Conservation (phyloP, 2,797 vertebrate genomes). For the Octomys mimax region DNA sequence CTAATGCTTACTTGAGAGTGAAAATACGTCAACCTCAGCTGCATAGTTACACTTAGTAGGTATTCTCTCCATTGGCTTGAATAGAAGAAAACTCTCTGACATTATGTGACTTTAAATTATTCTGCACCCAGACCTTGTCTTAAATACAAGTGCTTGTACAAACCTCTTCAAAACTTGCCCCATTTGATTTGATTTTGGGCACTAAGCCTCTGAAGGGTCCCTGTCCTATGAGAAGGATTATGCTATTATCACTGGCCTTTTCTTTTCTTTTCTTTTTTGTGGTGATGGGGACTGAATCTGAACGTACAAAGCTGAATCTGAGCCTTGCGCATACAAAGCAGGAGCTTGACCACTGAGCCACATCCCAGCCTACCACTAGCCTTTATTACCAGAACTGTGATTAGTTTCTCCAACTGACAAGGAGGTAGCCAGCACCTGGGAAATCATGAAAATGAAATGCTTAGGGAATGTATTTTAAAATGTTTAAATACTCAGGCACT, state of each 20-base stretch:
- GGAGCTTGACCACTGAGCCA: not conserved
- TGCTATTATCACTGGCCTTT: not conserved
- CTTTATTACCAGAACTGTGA: not conserved
- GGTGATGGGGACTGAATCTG: not conserved
- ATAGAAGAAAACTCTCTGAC: constrained; percentile 22
- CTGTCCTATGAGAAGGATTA: not conserved
- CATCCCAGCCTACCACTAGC: not conserved
- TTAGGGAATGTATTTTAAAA: constrained; percentile 37
- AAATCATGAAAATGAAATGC: constrained; percentile 3
- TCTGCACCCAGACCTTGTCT: constrained; percentile 8
- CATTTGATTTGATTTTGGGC: not conserved
- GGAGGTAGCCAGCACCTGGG: not conserved
- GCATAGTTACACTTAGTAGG: constrained; percentile 54
- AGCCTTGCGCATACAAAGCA: not conserved
- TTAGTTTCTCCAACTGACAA: not conserved
- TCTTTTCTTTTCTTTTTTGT: not conserved
- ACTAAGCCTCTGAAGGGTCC: not conserved
- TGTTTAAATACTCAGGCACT: not conserved
- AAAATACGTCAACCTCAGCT: not conserved
- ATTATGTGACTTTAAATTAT: constrained; percentile 9
- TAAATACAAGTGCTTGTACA: constrained; percentile 24
- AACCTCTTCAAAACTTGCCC: not conserved
- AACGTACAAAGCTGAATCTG: too few relatives aligned
- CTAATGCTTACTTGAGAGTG: not conserved
- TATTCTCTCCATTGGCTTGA: constrained; percentile 45